Evolutionary conservation across 2,888 invertebrate species (phyloP), one percentile per base, ranked within the genome.

Genomic region (Pristionchus exspectatus): DNA sequence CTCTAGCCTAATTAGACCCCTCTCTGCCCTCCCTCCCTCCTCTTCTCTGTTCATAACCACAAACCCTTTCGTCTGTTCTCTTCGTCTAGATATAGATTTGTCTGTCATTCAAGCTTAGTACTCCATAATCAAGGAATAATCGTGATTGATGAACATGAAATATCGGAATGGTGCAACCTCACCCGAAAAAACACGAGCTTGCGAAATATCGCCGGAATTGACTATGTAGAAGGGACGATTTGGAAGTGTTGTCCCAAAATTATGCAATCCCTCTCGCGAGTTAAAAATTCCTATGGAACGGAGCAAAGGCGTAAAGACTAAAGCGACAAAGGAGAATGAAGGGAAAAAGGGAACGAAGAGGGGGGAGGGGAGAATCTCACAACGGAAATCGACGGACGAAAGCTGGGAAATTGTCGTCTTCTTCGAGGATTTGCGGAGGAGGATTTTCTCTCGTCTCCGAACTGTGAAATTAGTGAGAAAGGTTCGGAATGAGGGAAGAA

Each of bases 1-100:
- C 83, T 50, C 44, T 50, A 44, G 5, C 83, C 50, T 83, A 83
- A 83, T 83, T 54, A 54, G 54, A 9, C n/a, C 44, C 54, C 83
- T 38, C 83, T 83, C 54, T 7, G 44, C 33, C 83, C n/a, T 54
- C 54, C 50, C 27, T 44, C 44, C 77, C 18, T 21, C 33, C 77
- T 50, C 77, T 1, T n/a, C n/a, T 38, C 44, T 30, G 14, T 69
- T 30, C 69, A 69, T 27, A 69, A 69, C n/a, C 30, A 18, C 74
- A 18, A n/a, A 14, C n/a, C 33, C 38, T 69, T n/a, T 18, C 74
- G 18, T 38, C 74, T 74, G 18, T 33, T 50, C 44, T 44, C 44
- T 10, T 50, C 44, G 44, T 50, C 44, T 50, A 50, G 44, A 50
- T 10, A 0, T 9, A 12, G n/a, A n/a, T n/a, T n/a, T n/a, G 12